Conservation (phyloP, 2,888 invertebrate genomes). For the Drosophila subquinaria region DNA sequence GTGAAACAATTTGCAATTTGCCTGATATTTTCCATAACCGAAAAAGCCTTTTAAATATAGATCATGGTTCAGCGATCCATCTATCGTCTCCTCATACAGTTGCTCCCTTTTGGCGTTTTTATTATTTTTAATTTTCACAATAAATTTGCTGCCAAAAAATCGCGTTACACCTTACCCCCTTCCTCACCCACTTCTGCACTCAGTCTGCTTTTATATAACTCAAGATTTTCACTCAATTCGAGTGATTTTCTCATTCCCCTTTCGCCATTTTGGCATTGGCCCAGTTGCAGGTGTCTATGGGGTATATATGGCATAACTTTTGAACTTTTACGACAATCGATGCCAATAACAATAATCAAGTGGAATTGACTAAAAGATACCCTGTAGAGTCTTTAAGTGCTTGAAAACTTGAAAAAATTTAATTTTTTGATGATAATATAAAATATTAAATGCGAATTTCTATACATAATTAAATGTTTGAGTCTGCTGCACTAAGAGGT, state of each 20-base stretch:
- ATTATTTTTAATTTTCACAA: conserved; percentile 49
- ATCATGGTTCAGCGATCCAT: conserved; percentile 32
- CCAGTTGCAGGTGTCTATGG: conserved; percentile 72
- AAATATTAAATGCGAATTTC: background rate
- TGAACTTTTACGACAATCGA: conserved; percentile 47
- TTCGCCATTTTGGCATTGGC: conserved; percentile 67
- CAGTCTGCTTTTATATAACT: conserved; percentile 54
- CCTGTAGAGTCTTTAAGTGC: background rate
- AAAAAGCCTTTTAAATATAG: conserved; percentile 58
- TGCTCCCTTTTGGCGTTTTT: conserved; percentile 36
- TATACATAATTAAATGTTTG: background rate
- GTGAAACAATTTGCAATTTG: conserved; percentile 64
- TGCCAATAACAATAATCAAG: conserved; percentile 24
- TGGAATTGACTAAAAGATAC: background rate
- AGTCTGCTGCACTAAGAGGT: background rate
- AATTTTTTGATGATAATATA: background rate
- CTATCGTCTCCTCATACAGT: conserved; percentile 14
- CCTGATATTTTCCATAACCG: conserved; percentile 44
- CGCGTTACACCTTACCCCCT: conserved; percentile 58
- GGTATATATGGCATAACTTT: conserved; percentile 40
- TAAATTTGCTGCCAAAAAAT: conserved; percentile 64
- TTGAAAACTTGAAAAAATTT: background rate
- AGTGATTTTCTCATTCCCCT: conserved; percentile 38
- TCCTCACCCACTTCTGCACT: conserved; percentile 11
- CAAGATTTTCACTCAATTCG: conserved; percentile 55